phyloP scores from a whole-genome alignment of 2,888 invertebrate species.

The Nomada fabriciana region DNA sequence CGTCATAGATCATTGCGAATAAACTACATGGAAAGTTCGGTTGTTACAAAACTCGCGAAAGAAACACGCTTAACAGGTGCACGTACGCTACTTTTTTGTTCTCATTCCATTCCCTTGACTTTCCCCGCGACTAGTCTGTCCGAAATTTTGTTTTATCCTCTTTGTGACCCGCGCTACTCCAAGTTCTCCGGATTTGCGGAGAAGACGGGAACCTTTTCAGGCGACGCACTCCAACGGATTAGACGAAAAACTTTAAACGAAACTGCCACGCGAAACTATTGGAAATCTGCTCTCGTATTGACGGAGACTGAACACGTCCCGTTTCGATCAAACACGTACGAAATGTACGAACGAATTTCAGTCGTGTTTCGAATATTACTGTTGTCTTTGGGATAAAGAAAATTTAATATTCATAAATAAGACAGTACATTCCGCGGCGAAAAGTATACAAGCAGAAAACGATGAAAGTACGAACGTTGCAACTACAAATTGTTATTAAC shows the following conservation, averaged over 20 bases:
- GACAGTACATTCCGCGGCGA: neutral
- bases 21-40: neutral
- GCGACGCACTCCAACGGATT: constrained; percentile 72
- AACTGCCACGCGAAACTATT: constrained; percentile 70
- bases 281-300: constrained; percentile 63
- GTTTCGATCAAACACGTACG: constrained; percentile 30
- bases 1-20: neutral
- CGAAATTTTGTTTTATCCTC: constrained; percentile 39
- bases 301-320: constrained; percentile 21
- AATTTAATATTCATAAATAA: neutral
- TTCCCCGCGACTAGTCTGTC: constrained; percentile 5
- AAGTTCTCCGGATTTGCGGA: constrained; percentile 55
- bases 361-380: neutral
- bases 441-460: neutral
- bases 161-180: constrained; percentile 31
- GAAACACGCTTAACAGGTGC: neutral
- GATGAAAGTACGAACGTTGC: too few species aligned
- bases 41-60: constrained; percentile 1
- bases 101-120: neutral
- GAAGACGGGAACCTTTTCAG: constrained; percentile 52
- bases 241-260: constrained; percentile 75
- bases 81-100: constrained; percentile 11
- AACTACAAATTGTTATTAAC: too few species aligned
- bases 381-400: neutral
- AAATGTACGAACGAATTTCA: neutral